These are phyloP conservation scores for Platysteira castanea DNA, from an alignment of 2,113 vertebrate genomes.

Conservation along the genomic window DNA sequence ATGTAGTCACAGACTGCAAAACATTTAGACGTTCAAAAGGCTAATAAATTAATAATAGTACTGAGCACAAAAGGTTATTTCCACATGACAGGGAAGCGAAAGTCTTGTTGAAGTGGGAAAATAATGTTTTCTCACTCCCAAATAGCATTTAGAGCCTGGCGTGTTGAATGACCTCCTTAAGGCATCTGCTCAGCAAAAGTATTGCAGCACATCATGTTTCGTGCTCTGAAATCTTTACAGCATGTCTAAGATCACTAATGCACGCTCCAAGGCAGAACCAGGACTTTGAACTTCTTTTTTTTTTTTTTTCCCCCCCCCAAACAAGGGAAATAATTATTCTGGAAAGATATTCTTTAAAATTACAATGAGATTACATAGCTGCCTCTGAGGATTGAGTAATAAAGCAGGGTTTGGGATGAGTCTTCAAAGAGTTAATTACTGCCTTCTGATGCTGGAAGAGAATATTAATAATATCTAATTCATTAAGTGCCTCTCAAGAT, in stretches of 20 bases:
- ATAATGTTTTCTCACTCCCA: conserved; percentile 34
- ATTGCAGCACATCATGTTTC: not conserved
- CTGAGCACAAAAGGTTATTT: conserved; percentile 32
- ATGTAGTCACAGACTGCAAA: not conserved
- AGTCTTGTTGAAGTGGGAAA: conserved; percentile 14
- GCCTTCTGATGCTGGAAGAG: not conserved
- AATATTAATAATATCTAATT: conserved; percentile 39
- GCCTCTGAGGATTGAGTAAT: not conserved
- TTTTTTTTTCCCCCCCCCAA: no score
- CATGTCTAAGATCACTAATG: not conserved
- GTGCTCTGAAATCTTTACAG: not conserved
- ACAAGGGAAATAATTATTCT: conserved; percentile 17
- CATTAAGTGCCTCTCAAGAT: conserved; percentile 25
- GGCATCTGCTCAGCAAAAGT: not conserved
- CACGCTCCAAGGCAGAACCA: not conserved
- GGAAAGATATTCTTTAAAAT: conserved; percentile 1
- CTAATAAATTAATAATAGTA: conserved; percentile 54
- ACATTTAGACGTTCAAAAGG: not conserved
- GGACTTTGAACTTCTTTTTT: not conserved
- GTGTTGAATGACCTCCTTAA: conserved; percentile 50
- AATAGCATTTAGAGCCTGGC: conserved; percentile 31
- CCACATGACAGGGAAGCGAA: not conserved
- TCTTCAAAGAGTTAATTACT: conserved; percentile 52
- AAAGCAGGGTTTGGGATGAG: not conserved
- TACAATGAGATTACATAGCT: not conserved